phyloP scores from a whole-genome alignment of 2,888 invertebrate genomes.

The Monochamus alternatus region DNA sequence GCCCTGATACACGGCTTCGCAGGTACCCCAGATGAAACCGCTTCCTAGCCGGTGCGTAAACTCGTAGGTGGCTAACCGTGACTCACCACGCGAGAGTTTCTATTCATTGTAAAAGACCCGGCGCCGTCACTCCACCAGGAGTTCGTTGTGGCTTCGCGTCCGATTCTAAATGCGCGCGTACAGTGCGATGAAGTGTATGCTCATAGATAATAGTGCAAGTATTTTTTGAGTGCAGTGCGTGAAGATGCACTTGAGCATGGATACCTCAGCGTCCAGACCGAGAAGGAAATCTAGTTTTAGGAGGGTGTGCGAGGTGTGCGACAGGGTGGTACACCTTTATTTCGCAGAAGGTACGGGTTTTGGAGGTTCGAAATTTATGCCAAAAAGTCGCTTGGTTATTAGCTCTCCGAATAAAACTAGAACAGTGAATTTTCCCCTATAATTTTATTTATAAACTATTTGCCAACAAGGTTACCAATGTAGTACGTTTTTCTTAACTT shows the following conservation, averaged over 20 bases:
- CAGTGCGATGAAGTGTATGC: not conserved
- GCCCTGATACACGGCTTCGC: not conserved
- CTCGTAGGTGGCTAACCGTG: not conserved
- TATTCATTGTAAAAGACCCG: not conserved
- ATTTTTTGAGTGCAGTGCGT: not conserved
- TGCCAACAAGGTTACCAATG: too few relatives aligned
- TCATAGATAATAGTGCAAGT: not conserved
- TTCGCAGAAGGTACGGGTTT: constrained; percentile 56
- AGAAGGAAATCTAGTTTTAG: constrained; percentile 60
- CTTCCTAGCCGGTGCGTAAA: not conserved
- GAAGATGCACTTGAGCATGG: constrained; percentile 36
- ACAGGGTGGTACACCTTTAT: constrained; percentile 58
- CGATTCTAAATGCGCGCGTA: not conserved
- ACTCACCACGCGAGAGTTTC: not conserved
- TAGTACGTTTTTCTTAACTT: too few relatives aligned
- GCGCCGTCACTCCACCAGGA: constrained; percentile 2
- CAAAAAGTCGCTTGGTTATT: too few relatives aligned
- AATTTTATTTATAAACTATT: too few relatives aligned
- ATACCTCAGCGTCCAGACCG: constrained; percentile 34
- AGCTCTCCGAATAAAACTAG: too few relatives aligned
- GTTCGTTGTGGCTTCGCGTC: not conserved
- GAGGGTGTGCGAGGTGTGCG: constrained; percentile 58
- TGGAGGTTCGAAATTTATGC: not conserved
- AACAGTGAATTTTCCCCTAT: too few relatives aligned
- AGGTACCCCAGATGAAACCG: not conserved